phyloP scores from a whole-genome alignment of 2,888 invertebrate genomes.

The Ypsolopha sequella region DNA sequence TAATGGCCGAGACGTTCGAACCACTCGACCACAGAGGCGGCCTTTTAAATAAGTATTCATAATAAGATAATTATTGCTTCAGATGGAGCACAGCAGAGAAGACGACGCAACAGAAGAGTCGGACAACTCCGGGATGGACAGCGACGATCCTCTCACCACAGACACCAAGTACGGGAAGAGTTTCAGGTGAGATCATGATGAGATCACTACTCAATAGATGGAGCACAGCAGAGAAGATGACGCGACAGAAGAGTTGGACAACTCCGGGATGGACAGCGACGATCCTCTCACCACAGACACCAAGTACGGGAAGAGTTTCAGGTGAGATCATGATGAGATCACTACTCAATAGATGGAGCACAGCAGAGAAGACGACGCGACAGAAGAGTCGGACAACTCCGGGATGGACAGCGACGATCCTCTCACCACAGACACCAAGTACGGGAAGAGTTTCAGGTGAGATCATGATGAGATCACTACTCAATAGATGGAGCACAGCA shows the following conservation, averaged over 20 bases:
- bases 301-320: constrained; percentile 83
- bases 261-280: constrained; percentile 60
- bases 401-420: constrained; percentile 65
- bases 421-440: constrained; percentile 73
- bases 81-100: constrained; percentile 51
- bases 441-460: constrained; percentile 84
- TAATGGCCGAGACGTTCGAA: no score
- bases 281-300: constrained; percentile 70
- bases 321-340: no score
- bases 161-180: constrained; percentile 84
- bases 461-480: no score
- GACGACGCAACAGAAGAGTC: constrained; percentile 46
- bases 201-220: no score
- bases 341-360: constrained; percentile 64
- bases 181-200: constrained; percentile 80
- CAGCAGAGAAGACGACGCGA: constrained; percentile 34
- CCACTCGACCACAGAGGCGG: no score
- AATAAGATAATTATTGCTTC: no score
- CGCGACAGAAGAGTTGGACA: constrained; percentile 46
- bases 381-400: constrained; percentile 51
- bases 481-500: constrained; percentile 55
- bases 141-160: constrained; percentile 57
- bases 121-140: constrained; percentile 57
- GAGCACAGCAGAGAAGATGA: constrained; percentile 40
- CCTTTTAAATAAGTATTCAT: no score